phyloP scores from a whole-genome alignment of 2,888 invertebrate genomes.

The Podotricha telesiphe region DNA sequence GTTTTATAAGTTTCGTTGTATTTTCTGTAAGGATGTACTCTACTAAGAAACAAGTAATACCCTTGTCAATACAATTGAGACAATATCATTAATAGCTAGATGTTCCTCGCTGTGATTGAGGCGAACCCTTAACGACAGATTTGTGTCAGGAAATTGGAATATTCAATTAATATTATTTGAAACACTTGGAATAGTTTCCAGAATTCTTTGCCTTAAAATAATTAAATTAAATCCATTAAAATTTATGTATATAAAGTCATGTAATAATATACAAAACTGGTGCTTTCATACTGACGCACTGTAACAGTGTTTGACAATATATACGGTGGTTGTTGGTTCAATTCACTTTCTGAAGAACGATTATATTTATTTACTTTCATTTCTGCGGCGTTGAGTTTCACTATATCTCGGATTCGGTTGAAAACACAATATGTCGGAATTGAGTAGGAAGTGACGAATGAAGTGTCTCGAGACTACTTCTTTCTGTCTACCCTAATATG shows the following conservation, averaged over 20 bases:
- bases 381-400: too few relatives aligned
- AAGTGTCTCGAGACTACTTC: too few relatives aligned
- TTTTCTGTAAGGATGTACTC: background rate
- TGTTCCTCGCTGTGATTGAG: background rate
- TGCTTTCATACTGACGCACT: too few relatives aligned
- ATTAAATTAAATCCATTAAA: background rate
- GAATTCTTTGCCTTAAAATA: background rate
- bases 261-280: too few relatives aligned
- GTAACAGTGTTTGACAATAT: too few relatives aligned
- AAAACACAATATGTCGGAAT: too few relatives aligned
- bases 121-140: slow-evolving; percentile 1
- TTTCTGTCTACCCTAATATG: too few relatives aligned
- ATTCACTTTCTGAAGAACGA: too few relatives aligned
- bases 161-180: background rate
- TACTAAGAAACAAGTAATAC: background rate
- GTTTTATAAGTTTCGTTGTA: background rate
- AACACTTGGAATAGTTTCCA: background rate
- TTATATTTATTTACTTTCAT: too few relatives aligned
- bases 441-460: too few relatives aligned
- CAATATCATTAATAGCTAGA: slow-evolving; percentile 24
- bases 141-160: slow-evolving; percentile 3
- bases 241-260: background rate
- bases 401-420: too few relatives aligned
- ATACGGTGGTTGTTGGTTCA: too few relatives aligned
- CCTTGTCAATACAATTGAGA: slow-evolving; percentile 23